Percentiles rank a stretch among this genome's conserved stretches.
Evolutionary conservation across 2,797 vertebrate genomes (phyloP).

Genomic region (Tragelaphus eurycerus): DNA sequence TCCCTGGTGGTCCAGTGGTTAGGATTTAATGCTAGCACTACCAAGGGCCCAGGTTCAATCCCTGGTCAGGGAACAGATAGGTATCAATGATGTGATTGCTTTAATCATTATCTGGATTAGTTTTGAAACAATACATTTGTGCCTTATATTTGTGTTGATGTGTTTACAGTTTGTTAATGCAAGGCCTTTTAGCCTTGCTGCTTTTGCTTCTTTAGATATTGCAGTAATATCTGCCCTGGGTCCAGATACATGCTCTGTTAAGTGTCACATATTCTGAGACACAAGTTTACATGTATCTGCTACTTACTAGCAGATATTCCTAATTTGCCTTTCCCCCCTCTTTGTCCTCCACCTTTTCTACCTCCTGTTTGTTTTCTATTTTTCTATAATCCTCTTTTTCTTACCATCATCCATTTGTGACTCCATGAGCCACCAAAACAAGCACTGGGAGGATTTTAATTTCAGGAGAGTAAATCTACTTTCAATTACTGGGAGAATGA

Average conservation of each 20-base stretch:
- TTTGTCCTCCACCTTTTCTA: neutral
- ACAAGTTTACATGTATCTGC: neutral
- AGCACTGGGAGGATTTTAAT: neutral
- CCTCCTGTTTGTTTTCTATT: neutral
- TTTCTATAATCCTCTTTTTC: neutral
- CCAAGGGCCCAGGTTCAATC: neutral
- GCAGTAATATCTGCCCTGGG: fast-evolving
- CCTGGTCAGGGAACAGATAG: neutral
- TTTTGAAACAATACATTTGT: neutral
- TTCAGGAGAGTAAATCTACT: neutral
- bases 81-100: neutral
- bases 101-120: neutral
- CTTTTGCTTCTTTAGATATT: neutral
- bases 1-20: neutral
- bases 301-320: neutral
- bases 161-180: neutral
- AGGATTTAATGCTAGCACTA: neutral
- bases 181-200: neutral
- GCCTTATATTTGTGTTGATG: neutral
- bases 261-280: neutral
- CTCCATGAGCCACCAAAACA: neutral
- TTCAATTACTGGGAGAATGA: neutral
- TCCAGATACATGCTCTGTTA: fast-evolving
- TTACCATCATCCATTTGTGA: neutral
- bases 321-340: neutral